phyloP scores from a whole-genome alignment of 2,113 vertebrate genomes.

The Neolamprologus falcicula region DNA sequence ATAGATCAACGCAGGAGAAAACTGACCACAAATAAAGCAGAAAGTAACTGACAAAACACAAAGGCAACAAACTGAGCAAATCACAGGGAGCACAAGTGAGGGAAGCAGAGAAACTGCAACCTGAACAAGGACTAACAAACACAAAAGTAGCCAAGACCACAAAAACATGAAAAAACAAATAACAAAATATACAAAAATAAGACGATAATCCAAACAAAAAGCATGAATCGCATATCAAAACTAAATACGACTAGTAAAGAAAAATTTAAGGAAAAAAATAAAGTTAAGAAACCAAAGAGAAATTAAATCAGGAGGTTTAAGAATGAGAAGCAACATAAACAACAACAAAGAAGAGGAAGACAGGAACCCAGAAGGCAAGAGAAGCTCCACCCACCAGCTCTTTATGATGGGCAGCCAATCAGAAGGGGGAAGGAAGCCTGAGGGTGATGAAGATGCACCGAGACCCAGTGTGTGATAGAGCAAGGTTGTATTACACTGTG shows the following conservation, averaged over 20 bases:
- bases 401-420: neutral
- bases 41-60: neutral
- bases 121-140: neutral
- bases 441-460: neutral
- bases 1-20: neutral
- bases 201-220: neutral
- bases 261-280: neutral
- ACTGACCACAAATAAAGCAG: neutral
- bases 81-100: neutral
- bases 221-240: neutral
- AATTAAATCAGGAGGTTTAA: neutral
- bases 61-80: neutral
- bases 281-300: neutral
- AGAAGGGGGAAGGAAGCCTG: neutral
- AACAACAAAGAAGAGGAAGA: neutral
- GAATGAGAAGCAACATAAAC: neutral
- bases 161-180: neutral
- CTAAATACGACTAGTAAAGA: neutral
- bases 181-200: neutral
- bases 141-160: neutral
- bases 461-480: neutral
- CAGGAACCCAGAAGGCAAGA: neutral
- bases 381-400: neutral
- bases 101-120: neutral
- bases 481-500: neutral